Conservation (phyloP, 1,140 invertebrate species). For the Aphelinus atriplicis region DNA sequence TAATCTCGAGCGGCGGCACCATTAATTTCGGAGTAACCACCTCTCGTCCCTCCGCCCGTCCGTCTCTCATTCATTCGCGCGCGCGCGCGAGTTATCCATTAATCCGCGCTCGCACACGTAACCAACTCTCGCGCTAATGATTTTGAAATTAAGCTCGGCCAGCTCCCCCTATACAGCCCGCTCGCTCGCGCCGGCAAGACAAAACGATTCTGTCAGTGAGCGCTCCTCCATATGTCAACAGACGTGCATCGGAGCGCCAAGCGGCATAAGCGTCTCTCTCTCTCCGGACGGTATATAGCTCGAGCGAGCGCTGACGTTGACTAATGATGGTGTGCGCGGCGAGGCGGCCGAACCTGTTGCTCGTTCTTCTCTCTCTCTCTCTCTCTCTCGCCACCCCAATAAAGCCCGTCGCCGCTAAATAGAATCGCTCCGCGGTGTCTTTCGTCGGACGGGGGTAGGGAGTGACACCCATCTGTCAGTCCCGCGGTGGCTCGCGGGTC, state of each 20-base stretch:
- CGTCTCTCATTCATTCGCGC: too few species aligned
- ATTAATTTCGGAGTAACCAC: constrained; percentile 8
- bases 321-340: constrained; percentile 65
- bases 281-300: too few species aligned
- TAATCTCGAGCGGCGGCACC: not conserved
- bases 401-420: constrained; percentile 62
- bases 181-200: not conserved
- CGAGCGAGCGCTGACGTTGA: constrained; percentile 61
- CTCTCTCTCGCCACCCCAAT: constrained; percentile 51
- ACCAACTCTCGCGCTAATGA: constrained; percentile 14
- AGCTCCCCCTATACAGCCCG: too few species aligned
- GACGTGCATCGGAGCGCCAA: not conserved
- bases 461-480: not conserved
- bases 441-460: constrained; percentile 48
- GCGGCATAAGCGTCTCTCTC: not conserved
- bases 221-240: not conserved
- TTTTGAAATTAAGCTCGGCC: constrained; percentile 21
- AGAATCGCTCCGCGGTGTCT: constrained; percentile 61
- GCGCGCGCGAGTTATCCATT: not conserved
- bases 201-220: constrained; percentile 27
- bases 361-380: constrained; percentile 39
- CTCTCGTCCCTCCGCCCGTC: too few species aligned
- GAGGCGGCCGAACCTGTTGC: constrained; percentile 61
- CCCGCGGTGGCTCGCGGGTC: not conserved
- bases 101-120: not conserved